Conservation (phyloP, 2,113 vertebrate species). For the Dryoscopus gambensis region DNA sequence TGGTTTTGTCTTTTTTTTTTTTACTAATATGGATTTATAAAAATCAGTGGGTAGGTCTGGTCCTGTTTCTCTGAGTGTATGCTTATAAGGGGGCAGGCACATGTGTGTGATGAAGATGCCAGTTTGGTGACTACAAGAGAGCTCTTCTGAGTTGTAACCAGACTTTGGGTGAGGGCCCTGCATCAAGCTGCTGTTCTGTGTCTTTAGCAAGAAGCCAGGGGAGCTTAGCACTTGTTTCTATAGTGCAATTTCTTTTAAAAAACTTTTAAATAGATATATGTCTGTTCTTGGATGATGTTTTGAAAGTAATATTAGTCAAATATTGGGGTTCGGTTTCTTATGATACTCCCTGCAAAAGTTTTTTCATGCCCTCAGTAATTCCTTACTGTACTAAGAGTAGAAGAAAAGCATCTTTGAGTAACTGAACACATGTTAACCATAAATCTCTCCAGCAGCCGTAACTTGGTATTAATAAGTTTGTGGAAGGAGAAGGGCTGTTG, state of each 20-base stretch:
- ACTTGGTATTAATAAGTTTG: background rate
- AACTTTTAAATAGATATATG: background rate
- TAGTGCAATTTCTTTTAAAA: background rate
- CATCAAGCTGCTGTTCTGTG: background rate
- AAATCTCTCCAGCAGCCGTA: background rate
- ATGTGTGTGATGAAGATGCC: background rate
- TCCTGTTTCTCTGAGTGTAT: background rate
- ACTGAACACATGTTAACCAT: background rate
- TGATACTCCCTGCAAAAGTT: background rate
- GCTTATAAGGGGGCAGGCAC: background rate
- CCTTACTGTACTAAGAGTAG: background rate
- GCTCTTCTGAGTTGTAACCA: background rate
- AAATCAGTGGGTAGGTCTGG: background rate
- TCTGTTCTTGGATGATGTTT: background rate
- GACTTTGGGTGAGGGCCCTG: background rate
- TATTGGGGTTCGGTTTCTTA: background rate
- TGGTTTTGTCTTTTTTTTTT: background rate
- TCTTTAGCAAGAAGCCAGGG: background rate
- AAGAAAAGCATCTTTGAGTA: background rate
- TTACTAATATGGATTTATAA: background rate
- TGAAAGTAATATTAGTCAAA: background rate
- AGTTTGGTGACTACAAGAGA: background rate
- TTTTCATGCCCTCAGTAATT: background rate
- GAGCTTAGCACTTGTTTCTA: background rate
- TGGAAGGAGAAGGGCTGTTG: background rate